Evolutionary conservation across 35 echinoderm and acorn worm species (phyloP).

Genomic region (Holothuria glaberrima): DNA sequence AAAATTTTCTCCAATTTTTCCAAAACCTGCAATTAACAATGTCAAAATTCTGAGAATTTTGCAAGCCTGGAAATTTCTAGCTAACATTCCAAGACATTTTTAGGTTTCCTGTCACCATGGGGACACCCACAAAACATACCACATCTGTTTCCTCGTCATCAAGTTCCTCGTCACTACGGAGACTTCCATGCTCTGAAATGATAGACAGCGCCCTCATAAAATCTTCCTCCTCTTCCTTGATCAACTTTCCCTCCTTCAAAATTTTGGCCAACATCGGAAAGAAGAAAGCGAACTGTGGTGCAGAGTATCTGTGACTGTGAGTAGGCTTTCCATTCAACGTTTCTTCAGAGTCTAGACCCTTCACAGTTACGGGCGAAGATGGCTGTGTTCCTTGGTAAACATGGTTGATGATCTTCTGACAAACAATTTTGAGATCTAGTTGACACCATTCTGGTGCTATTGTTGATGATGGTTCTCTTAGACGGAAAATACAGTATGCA

Average conservation of each 20-base stretch:
- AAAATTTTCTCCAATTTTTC: no score
- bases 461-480: slow-evolving; percentile 53
- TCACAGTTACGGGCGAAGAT: not conserved
- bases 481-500: slow-evolving; percentile 84
- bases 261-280: slow-evolving; percentile 79
- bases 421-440: slow-evolving; percentile 58
- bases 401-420: slow-evolving; percentile 57
- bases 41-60: no score
- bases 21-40: no score
- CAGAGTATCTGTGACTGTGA: slow-evolving; percentile 49
- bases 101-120: no score
- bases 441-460: slow-evolving; percentile 70
- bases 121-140: slow-evolving; percentile 66
- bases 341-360: not conserved
- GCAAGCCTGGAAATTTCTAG: no score
- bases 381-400: slow-evolving; percentile 58
- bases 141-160: slow-evolving; percentile 77
- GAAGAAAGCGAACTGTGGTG: slow-evolving; percentile 76
- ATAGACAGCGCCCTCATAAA: slow-evolving; percentile 72
- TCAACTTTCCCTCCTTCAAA: slow-evolving; percentile 63
- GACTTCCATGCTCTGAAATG: slow-evolving; percentile 68
- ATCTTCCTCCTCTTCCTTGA: slow-evolving; percentile 74
- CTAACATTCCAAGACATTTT: not conserved
- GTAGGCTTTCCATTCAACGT: slow-evolving; percentile 25
- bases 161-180: slow-evolving; percentile 37